A percentile compares a stretch with the other conserved stretches of the same genome.
Conservation (phyloP, 1,140 invertebrate genomes). For the Drosophila saltans region DNA sequence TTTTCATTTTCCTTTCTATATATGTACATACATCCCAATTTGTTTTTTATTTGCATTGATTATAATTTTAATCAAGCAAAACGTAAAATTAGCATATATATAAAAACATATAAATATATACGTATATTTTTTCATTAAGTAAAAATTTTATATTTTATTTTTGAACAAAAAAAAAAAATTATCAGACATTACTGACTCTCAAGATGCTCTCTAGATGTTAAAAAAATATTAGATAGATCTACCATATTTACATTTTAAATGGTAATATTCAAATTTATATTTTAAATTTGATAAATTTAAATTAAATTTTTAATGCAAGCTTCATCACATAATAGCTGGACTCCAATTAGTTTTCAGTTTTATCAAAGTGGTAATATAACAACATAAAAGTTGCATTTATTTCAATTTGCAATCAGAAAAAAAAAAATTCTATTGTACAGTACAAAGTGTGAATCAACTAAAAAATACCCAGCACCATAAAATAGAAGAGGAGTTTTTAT, state of each 20-base stretch:
- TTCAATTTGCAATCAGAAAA: constrained; percentile 37
- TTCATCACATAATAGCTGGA: neutral
- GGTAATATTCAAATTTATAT: too few relatives aligned
- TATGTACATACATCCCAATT: neutral
- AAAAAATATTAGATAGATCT: too few relatives aligned
- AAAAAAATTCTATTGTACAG: constrained; percentile 7
- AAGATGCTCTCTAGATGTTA: too few relatives aligned
- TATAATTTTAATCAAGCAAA: constrained; percentile 70
- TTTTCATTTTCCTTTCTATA: constrained; percentile 6
- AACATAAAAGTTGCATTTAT: constrained; percentile 27
- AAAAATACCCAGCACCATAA: neutral
- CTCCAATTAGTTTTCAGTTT: neutral
- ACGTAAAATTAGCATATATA: constrained; percentile 72
- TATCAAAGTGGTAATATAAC: neutral
- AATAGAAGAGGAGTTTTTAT: neutral
- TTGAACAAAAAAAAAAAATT: neutral
- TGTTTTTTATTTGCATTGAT: constrained; percentile 40
- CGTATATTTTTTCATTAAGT: neutral
- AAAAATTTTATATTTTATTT: constrained; percentile 6
- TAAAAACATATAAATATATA: constrained; percentile 1
- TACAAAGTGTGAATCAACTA: neutral
- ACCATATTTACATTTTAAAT: too few relatives aligned
- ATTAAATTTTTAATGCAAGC: neutral
- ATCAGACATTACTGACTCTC: too few relatives aligned
- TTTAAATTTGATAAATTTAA: too few relatives aligned